phyloP scores from a whole-genome alignment of 2,888 invertebrate genomes.

The Caenorhabditis japonica region DNA sequence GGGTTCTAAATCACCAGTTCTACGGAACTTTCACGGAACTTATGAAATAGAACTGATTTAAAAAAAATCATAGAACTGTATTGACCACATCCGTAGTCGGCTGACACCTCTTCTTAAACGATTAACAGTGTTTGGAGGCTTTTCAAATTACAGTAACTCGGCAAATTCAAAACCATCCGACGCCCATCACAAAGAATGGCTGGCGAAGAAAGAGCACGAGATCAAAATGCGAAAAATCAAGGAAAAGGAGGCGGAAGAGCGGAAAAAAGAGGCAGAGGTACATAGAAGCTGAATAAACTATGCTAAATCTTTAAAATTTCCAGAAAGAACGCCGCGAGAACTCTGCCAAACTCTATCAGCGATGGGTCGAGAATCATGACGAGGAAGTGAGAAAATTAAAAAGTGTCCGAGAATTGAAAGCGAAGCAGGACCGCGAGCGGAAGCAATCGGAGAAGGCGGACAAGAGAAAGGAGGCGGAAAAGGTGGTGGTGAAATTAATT shows the following conservation, averaged over 20 bases:
- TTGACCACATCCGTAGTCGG: too few relatives aligned
- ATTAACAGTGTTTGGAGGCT: too few relatives aligned
- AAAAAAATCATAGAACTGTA: too few relatives aligned
- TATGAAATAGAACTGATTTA: too few relatives aligned
- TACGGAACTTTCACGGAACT: too few relatives aligned
- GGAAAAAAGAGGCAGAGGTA: slow-evolving; percentile 35
- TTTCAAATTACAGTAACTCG: slow-evolving; percentile 21
- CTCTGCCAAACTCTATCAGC: slow-evolving; percentile 45
- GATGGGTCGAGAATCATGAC: slow-evolving; percentile 53
- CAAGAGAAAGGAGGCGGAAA: slow-evolving; percentile 40
- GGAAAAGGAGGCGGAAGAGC: slow-evolving; percentile 24
- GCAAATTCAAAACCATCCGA: slow-evolving; percentile 6
- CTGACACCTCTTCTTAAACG: too few relatives aligned
- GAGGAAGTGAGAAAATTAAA: slow-evolving; percentile 21
- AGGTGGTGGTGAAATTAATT: slow-evolving; percentile 11
- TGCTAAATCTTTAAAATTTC: slow-evolving; percentile 4
- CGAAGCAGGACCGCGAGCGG: slow-evolving; percentile 15
- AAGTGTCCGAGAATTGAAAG: neutral
- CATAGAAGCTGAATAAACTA: neutral
- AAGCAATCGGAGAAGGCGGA: slow-evolving; percentile 18
- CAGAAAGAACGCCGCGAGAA: slow-evolving; percentile 52
- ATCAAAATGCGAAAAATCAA: slow-evolving; percentile 21
- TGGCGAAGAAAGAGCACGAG: slow-evolving; percentile 46
- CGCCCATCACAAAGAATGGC: slow-evolving; percentile 49
- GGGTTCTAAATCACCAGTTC: too few relatives aligned